These are phyloP conservation scores for Potamilus streckersoni DNA, from an alignment of 1,140 invertebrate genomes.

Conservation along the genomic window DNA sequence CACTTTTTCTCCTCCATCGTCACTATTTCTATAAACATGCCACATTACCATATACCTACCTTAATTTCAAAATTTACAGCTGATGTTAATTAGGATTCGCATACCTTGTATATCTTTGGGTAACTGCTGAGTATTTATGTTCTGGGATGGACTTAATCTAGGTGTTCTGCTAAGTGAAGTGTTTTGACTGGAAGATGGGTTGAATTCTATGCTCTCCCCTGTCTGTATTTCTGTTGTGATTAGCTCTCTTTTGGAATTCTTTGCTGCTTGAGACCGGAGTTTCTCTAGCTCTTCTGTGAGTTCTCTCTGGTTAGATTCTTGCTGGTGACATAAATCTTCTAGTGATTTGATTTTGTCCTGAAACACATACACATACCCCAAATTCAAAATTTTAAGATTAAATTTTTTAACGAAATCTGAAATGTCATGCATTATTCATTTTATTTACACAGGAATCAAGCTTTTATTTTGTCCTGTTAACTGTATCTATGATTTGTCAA, in stretches of 20 bases:
- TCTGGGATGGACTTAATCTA: constrained; percentile 15
- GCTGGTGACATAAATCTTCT: constrained; percentile 75
- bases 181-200: constrained; percentile 18
- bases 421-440: too few species aligned
- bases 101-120: background rate
- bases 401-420: too few species aligned
- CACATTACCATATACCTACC: too few species aligned
- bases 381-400: too few species aligned
- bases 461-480: too few species aligned
- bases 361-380: too few species aligned
- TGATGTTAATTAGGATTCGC: too few species aligned
- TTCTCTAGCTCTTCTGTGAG: constrained; percentile 83
- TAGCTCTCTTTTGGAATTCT: constrained; percentile 17
- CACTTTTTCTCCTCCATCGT: too few species aligned
- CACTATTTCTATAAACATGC: too few species aligned
- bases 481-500: too few species aligned
- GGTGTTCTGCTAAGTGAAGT: constrained; percentile 33
- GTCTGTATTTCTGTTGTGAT: constrained; percentile 28
- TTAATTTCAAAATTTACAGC: too few species aligned
- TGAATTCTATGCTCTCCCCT: constrained; percentile 28
- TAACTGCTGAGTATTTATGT: constrained; percentile 6
- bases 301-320: constrained; percentile 90
- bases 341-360: constrained; percentile 69
- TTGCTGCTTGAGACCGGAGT: constrained; percentile 37
- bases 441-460: too few species aligned